Evolutionary conservation across 2,797 vertebrate genomes (phyloP).

Genomic region (Odontamblyopus lacepedii): DNA sequence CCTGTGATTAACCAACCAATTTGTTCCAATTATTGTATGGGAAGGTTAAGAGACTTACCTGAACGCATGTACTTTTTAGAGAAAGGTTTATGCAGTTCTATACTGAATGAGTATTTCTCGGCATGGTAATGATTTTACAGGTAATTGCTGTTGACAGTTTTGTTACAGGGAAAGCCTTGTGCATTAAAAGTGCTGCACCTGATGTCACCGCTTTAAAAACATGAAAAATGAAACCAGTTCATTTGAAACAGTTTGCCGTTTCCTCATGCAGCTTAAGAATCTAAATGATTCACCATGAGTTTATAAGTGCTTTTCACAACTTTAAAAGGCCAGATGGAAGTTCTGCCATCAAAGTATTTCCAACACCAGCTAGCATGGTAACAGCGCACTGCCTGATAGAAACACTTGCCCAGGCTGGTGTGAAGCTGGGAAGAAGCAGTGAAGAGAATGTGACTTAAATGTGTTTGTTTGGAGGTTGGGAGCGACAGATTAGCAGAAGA

Average conservation of each 20-base stretch:
- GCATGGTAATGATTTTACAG: conserved; percentile 12
- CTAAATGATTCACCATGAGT: too few species aligned
- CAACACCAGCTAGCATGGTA: too few species aligned
- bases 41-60: conserved; percentile 24
- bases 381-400: too few species aligned
- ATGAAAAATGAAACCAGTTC: too few species aligned
- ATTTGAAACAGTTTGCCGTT: too few species aligned
- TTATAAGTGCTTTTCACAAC: too few species aligned
- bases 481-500: conserved; percentile 65
- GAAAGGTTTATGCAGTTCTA: too few species aligned
- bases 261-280: too few species aligned
- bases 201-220: too few species aligned
- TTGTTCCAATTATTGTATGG: conserved; percentile 34
- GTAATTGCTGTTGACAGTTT: conserved; percentile 14
- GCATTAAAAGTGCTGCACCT: neutral
- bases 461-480: conserved; percentile 60
- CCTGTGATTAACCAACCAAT: conserved; percentile 35
- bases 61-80: conserved; percentile 22
- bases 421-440: conserved; percentile 24
- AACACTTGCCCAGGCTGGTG: conserved; percentile 2
- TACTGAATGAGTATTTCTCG: neutral
- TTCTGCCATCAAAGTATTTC: too few species aligned
- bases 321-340: too few species aligned
- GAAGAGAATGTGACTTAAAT: conserved; percentile 40
- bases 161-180: neutral